A percentile compares a stretch with the other conserved stretches of the same genome.
These are phyloP conservation scores for Lacerta viridis DNA, from an alignment of 2,797 vertebrate genomes.

Conservation along the genomic window DNA sequence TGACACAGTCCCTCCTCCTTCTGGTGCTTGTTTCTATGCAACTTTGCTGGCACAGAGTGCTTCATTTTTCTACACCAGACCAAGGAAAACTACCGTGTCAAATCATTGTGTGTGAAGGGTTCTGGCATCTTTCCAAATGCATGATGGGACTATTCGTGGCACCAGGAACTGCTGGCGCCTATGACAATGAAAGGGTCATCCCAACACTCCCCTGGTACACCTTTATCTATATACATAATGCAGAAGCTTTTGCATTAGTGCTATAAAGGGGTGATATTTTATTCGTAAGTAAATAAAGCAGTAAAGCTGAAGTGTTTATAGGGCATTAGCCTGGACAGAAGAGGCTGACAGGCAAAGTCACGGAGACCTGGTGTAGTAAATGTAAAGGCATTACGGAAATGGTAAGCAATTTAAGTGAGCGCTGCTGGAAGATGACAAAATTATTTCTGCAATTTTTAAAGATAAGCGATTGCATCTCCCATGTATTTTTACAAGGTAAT, in stretches of 20 bases:
- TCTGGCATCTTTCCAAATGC: background rate
- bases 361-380: constrained; percentile 16
- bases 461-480: background rate
- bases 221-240: background rate
- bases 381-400: constrained; percentile 16
- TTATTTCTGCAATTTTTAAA: constrained; percentile 32
- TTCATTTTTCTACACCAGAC: background rate
- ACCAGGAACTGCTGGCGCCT: background rate
- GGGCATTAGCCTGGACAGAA: constrained; percentile 27
- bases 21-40: no score
- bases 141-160: background rate
- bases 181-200: background rate
- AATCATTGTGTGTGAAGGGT: background rate
- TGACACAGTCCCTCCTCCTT: no score
- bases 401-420: constrained; percentile 22
- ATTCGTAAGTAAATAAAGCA: constrained; percentile 11
- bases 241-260: background rate
- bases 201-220: background rate
- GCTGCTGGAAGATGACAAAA: constrained; percentile 2
- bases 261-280: background rate
- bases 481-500: constrained; percentile 16
- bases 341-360: constrained; percentile 21
- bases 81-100: background rate
- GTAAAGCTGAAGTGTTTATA: constrained; percentile 31
- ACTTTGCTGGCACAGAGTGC: background rate